Evolutionary conservation across 1,140 invertebrate species (phyloP).

Genomic region (Thaumatotibia leucotreta): DNA sequence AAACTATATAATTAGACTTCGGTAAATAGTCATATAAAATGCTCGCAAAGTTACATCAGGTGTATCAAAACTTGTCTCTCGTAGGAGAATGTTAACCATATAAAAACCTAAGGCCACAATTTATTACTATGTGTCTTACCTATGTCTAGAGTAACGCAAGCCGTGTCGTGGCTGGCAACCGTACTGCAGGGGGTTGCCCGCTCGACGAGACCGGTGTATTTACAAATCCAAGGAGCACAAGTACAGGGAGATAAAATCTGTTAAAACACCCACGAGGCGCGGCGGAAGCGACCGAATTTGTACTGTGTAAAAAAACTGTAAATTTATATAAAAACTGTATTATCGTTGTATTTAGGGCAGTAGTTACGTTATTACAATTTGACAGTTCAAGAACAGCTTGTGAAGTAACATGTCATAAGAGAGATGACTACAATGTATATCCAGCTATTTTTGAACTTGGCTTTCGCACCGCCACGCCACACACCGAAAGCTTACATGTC

Average conservation of each 20-base stretch:
- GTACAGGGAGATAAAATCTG: not conserved
- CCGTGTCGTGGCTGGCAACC: constrained; percentile 23
- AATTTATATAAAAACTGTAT: not conserved
- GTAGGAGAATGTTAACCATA: constrained; percentile 32
- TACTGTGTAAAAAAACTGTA: not conserved
- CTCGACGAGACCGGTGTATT: not conserved
- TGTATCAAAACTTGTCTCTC: constrained; percentile 22
- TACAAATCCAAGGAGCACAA: not conserved
- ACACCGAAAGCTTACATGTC: constrained; percentile 37
- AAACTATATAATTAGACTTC: constrained; percentile 61
- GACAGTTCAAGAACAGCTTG: not conserved
- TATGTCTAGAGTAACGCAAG: constrained; percentile 51
- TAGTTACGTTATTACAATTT: not conserved
- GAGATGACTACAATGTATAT: constrained; percentile 11
- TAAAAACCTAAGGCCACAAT: constrained; percentile 68
- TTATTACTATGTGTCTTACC: constrained; percentile 64
- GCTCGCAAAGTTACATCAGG: constrained; percentile 35
- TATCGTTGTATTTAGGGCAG: not conserved
- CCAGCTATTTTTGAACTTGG: not conserved
- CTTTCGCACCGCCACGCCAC: constrained; percentile 10
- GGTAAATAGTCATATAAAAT: constrained; percentile 61
- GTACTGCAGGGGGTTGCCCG: not conserved
- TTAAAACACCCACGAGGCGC: not conserved
- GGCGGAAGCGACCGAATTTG: not conserved
- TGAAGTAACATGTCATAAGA: too few relatives aligned